Conservation (phyloP, 2,113 vertebrate species). For the Perca schrenkii region DNA sequence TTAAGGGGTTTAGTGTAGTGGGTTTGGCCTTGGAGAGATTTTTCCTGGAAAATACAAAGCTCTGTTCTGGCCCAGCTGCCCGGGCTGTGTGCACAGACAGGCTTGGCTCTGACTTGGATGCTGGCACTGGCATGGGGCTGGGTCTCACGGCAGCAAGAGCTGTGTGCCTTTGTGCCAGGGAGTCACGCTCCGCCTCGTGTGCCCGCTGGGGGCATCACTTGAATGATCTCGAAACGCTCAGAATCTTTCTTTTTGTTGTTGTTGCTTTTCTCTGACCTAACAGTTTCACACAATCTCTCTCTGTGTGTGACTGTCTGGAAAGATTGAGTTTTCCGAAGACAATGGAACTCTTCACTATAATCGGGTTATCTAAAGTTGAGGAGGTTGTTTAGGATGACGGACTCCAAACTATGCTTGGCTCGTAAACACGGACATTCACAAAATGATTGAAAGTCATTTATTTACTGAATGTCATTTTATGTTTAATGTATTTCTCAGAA, state of each 20-base stretch:
- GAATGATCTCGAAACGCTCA: constrained; percentile 53
- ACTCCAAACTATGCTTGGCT: constrained; percentile 63
- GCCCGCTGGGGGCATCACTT: constrained; percentile 68
- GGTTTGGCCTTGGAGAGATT: constrained; percentile 58
- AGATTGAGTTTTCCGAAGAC: constrained; percentile 65
- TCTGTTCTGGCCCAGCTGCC: constrained; percentile 61
- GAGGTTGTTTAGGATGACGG: constrained; percentile 64
- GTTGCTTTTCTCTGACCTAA: constrained; percentile 42
- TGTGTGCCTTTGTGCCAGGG: constrained; percentile 70
- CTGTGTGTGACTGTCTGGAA: constrained; percentile 71
- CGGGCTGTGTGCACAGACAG: constrained; percentile 47
- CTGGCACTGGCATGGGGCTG: constrained; percentile 61
- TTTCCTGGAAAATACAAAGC: constrained; percentile 71
- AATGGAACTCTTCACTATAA: constrained; percentile 68
- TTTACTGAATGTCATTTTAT: constrained; percentile 23
- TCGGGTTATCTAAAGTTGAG: constrained; percentile 65
- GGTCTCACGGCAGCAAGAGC: constrained; percentile 63
- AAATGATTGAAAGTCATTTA: constrained; percentile 23
- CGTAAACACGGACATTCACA: constrained; percentile 37
- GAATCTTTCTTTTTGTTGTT: constrained; percentile 31
- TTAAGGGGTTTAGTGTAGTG: constrained; percentile 73
- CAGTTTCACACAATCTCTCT: constrained; percentile 68
- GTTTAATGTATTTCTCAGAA: constrained; percentile 10
- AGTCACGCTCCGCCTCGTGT: constrained; percentile 72
- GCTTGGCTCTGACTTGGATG: constrained; percentile 62